Conservation (phyloP, 2,888 invertebrate genomes). For the Catocala nupta region DNA sequence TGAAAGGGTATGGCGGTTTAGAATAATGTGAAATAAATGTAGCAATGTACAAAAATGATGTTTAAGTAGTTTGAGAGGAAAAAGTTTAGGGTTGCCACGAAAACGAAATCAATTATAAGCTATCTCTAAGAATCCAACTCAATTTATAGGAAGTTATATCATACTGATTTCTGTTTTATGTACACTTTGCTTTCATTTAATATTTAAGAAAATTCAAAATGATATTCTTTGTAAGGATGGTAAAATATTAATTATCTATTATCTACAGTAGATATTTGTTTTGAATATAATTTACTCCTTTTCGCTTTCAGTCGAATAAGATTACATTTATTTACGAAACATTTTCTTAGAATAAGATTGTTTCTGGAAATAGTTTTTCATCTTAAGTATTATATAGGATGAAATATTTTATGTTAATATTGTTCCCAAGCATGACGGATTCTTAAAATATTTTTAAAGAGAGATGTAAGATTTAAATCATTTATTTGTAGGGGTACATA, state of each 20-base stretch:
- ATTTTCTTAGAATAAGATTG: slow-evolving; percentile 30
- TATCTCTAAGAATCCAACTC: no score
- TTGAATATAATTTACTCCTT: slow-evolving; percentile 23
- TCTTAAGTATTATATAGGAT: not conserved
- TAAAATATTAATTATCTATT: slow-evolving; percentile 45
- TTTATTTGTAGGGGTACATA: no score
- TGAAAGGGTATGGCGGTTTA: slow-evolving; percentile 18
- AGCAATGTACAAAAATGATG: slow-evolving; percentile 10
- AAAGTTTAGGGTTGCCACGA: no score
- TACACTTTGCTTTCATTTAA: no score
- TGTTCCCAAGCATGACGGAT: no score
- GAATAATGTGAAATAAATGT: slow-evolving; percentile 4
- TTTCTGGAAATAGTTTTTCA: slow-evolving; percentile 33
- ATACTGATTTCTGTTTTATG: no score
- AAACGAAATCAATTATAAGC: slow-evolving; percentile 13
- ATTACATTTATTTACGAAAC: slow-evolving; percentile 42
- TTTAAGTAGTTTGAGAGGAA: not conserved
- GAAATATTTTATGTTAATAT: not conserved
- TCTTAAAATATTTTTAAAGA: no score
- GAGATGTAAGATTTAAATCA: no score
- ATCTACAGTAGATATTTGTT: slow-evolving; percentile 40
- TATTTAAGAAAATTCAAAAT: not conserved
- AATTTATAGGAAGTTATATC: no score
- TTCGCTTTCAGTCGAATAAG: slow-evolving; percentile 34
- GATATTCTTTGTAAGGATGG: slow-evolving; percentile 18